These are phyloP conservation scores for Pocillopora damicornis DNA, from an alignment of 64 coral and sea anemone genomes.

Conservation along the genomic window DNA sequence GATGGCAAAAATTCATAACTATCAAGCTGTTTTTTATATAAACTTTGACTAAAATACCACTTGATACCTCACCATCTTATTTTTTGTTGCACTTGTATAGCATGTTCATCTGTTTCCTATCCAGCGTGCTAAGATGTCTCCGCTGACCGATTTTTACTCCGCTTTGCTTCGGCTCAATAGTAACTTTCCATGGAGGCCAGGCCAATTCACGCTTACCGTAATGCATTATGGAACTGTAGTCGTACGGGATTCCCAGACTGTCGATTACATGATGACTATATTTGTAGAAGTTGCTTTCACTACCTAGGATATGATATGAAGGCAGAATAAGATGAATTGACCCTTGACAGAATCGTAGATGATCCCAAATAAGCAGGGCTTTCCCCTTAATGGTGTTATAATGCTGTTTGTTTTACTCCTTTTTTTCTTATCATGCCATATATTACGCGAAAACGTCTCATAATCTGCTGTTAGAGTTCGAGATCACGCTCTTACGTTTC, in stretches of 20 bases:
- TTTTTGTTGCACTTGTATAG: constrained; percentile 51
- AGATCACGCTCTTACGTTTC: too few species aligned
- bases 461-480: too few species aligned
- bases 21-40: neutral
- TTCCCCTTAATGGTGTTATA: too few species aligned
- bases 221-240: constrained; percentile 83
- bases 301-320: constrained; percentile 10
- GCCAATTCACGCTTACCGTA: constrained; percentile 69
- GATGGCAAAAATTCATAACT: neutral
- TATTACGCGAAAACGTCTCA: too few species aligned
- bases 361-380: too few species aligned
- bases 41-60: neutral
- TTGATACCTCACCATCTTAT: neutral
- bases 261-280: constrained; percentile 51
- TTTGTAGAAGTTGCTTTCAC: constrained; percentile 74
- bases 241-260: constrained; percentile 67
- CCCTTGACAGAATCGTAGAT: too few species aligned
- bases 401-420: too few species aligned
- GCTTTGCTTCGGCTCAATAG: constrained; percentile 51
- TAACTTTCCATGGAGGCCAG: constrained; percentile 64
- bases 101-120: constrained; percentile 69
- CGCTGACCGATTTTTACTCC: constrained; percentile 81
- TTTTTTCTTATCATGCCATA: too few species aligned
- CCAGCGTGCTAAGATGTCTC: constrained; percentile 48
- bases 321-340: too few species aligned